Base-by-base conservation (phyloP, 2,888 invertebrate species). In the Ischnura elegans region DNA sequence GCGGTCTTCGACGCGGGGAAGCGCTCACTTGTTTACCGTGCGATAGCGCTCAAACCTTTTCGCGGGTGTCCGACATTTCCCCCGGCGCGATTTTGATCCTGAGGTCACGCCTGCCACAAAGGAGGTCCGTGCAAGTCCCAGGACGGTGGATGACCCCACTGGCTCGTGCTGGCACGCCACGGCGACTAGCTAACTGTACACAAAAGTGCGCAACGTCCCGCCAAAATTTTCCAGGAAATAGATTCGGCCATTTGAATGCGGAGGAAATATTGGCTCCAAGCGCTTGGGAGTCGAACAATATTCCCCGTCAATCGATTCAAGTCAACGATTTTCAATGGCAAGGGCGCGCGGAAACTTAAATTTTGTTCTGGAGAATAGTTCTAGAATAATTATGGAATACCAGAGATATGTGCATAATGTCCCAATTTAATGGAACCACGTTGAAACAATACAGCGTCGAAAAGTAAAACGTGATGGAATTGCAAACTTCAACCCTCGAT, bases 31-130 rank as follows among this genome's bases (percentile, higher is more conserved):
- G n/a, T n/a, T 61, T 61, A n/a, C 8, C 25, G 61, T 8, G 19
- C 61, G 61, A n/a, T 61, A n/a, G 61, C 61, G 61, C n/a, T 19
- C 61, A 61, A 61, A 61, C 61, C 61, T 61, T n/a, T 61, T 61
- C n/a, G n/a, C 19, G 61, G 61, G n/a, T 61, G 61, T 61, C n/a
- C 61, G 61, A 61, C n/a, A 61, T 61, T 25, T 61, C 10, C n/a
- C 61, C 61, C n/a, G 25, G n/a, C n/a, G 5, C n/a, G n/a, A 25
- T 25, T 25, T 25, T n/a, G 61, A 61, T 61, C 10, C 21, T 10
- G n/a, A 61, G n/a, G 61, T n/a, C 61, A 61, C 61, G 61, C 61
- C 61, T 61, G 8, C n/a, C 61, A n/a, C 61, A 61, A 61, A 61
- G 61, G 16, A n/a, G n/a, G 61, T 0, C 61, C n/a, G n/a, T n/a